Percentiles rank a stretch among this genome's conserved stretches.
Evolutionary conservation across 2,797 vertebrate species (phyloP).

Genomic region (Anabacerthia variegaticeps): DNA sequence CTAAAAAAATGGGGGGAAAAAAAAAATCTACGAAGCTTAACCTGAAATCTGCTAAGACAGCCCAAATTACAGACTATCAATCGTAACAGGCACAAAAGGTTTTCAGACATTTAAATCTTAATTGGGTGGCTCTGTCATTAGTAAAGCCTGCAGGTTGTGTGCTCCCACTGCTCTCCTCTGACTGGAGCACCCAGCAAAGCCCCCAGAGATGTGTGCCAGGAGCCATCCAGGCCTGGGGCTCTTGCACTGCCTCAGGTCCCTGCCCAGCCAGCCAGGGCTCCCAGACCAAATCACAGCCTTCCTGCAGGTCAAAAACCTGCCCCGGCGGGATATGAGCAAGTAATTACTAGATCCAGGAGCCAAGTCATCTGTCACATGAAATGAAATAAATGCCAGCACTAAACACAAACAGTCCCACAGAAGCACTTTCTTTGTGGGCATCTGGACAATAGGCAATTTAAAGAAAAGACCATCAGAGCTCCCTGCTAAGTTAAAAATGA

Average conservation of each 20-base stretch:
- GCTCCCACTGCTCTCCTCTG: not conserved
- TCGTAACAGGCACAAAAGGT: not conserved
- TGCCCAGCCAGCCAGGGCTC: not conserved
- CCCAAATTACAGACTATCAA: not conserved
- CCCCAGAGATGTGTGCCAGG: not conserved
- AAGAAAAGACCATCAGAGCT: conserved; percentile 40
- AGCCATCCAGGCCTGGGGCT: not conserved
- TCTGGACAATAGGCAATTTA: conserved; percentile 54
- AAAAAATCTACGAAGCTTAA: not conserved
- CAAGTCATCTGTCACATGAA: conserved; percentile 32
- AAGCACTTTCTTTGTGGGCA: conserved; percentile 37
- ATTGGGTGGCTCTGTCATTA: not conserved
- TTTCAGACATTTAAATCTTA: not conserved
- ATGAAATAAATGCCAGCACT: conserved; percentile 15
- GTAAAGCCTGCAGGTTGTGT: not conserved
- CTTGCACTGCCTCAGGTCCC: rapidly evolving
- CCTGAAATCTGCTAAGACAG: not conserved
- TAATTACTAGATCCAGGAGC: conserved; percentile 7
- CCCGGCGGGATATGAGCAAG: not conserved
- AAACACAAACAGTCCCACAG: conserved; percentile 46
- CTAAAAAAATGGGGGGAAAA: not conserved
- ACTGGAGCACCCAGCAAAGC: not conserved
- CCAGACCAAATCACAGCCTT: not conserved
- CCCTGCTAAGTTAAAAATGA: conserved; percentile 33
- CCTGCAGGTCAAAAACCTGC: not conserved